Evolutionary conservation across 2,888 invertebrate genomes (phyloP), one percentile per base, ranked within the genome.

Genomic region (Marasmarcha lunaedactyla): DNA sequence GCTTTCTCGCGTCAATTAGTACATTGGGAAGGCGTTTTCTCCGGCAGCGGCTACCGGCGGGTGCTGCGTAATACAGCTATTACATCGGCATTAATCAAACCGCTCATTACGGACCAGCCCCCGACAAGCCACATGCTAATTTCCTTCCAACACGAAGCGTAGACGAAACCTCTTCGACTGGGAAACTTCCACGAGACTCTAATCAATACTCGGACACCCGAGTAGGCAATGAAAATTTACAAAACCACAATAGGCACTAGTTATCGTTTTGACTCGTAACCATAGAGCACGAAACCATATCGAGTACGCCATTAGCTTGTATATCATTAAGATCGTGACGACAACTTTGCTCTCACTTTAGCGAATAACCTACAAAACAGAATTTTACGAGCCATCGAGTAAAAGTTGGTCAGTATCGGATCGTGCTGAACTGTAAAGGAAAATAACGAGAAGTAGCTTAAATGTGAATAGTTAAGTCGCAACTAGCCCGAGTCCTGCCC

Each of bases 391-490:
- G 20, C 30, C 4, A 30, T 10, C 9, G 25, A n/a, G 10, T 30
- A 11, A 30, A 30, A 30, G 30, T 10, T 30, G 30, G 30, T 10
- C 30, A 30, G 11, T n/a, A n/a, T 10, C 11, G 6, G n/a, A 30
- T 30, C 30, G 30, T 30, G 30, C 11, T n/a, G 9, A 2, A 50
- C 51, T 55, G 49, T 50, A 54, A 50, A 10, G 30, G 30, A 11
- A 55, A 49, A 42, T 63, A 58, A 55, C 50, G 46, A 58, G 59
- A 58, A 63, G 57, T 50, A 48, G 51, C 52, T 54, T 57, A 56
- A 56, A 59, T 65, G 67, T 67, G 69, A 57, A 57, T 59, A 59
- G 57, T 59, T 60, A 62, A 65, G 70, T 68, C 63, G 67, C 64
- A 51, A 59, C 57, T 65, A 30, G 30, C n/a, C 30, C 11, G 30